A percentile compares a stretch with the other conserved stretches of the same genome.
Conservation (phyloP, 64 coral and sea anemone genomes). For the Cladopsammia gracilis region DNA sequence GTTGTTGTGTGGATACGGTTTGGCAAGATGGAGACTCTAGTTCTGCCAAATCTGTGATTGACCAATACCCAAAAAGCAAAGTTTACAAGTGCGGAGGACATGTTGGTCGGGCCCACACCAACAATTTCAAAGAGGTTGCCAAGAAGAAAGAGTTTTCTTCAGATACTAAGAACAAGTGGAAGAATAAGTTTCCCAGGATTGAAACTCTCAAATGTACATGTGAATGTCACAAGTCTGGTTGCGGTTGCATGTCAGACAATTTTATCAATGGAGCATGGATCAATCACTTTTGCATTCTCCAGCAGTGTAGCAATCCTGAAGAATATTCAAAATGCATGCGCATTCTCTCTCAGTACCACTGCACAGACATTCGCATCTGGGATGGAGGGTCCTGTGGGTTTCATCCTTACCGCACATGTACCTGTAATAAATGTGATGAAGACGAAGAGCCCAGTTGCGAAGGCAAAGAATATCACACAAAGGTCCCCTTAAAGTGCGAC, state of each 20-base stretch:
- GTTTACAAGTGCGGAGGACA: no score
- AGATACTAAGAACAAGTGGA: background rate
- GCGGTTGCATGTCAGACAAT: conserved; percentile 3
- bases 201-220: background rate
- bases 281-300: background rate
- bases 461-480: background rate
- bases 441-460: background rate
- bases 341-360: conserved; percentile 1
- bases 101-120: no score
- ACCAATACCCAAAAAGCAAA: background rate
- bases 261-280: background rate
- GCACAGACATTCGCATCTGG: background rate
- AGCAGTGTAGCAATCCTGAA: background rate
- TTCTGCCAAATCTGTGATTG: background rate
- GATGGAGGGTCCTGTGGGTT: conserved; percentile 12
- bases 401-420: background rate
- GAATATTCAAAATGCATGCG: background rate
- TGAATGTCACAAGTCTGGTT: background rate
- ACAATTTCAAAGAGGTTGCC: no score
- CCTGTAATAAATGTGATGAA: background rate
- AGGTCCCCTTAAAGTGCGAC: background rate
- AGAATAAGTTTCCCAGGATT: background rate
- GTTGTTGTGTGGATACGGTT: no score
- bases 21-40: no score
- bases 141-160: no score